Conservation (phyloP, 2,113 vertebrate genomes). For the Esox niger region DNA sequence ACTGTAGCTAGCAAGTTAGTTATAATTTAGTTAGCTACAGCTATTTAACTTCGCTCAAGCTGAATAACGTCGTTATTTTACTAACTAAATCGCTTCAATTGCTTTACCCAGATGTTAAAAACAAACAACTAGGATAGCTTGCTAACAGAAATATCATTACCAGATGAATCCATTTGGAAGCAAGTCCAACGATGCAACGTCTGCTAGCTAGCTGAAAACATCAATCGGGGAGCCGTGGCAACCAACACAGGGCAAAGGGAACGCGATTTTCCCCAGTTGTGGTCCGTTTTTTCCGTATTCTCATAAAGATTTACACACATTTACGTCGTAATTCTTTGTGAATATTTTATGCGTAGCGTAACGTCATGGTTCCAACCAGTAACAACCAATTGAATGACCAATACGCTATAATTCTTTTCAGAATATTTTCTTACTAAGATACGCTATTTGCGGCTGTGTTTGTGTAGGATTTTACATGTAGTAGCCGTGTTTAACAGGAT, state of each 20-base stretch:
- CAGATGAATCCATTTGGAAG: constrained; percentile 26
- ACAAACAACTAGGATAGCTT: neutral
- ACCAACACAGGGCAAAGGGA: neutral
- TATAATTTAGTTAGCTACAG: too few species aligned
- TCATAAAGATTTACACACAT: neutral
- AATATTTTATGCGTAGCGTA: neutral
- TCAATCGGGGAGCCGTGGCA: constrained; percentile 17
- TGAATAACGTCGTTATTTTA: neutral
- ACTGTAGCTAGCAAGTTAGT: too few species aligned
- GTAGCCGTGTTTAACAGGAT: too few species aligned
- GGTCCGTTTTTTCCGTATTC: constrained; percentile 19
- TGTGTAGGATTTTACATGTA: too few species aligned
- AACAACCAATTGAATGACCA: too few species aligned
- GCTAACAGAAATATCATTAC: constrained; percentile 14
- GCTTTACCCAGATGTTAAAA: too few species aligned
- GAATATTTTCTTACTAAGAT: neutral
- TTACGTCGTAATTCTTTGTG: neutral
- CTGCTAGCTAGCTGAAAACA: constrained; percentile 14
- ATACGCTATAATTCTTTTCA: too few species aligned
- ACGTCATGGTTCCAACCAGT: too few species aligned
- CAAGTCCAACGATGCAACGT: constrained; percentile 16
- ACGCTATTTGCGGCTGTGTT: neutral
- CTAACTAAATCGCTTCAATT: too few species aligned
- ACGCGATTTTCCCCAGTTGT: neutral
- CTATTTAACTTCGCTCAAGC: too few species aligned